A percentile compares a stretch with the other conserved stretches of the same genome.
Evolutionary conservation across 1,140 invertebrate species (phyloP).

Genomic region (Bombus picipes): DNA sequence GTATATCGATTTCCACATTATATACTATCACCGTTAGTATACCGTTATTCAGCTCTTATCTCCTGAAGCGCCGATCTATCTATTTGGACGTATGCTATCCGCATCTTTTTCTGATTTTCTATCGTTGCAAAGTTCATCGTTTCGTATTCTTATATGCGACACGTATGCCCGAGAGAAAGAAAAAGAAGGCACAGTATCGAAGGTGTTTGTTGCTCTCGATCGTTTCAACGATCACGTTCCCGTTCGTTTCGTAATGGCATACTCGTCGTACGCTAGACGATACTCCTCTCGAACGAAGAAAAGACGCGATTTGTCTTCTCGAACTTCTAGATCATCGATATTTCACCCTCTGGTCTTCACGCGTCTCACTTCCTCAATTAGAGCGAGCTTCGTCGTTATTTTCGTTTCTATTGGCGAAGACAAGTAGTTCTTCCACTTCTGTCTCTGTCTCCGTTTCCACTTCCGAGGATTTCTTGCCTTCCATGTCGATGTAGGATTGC

Average conservation of each 20-base stretch:
- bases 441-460: conserved; percentile 56
- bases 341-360: neutral
- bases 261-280: neutral
- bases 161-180: neutral
- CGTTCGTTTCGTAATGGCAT: too few relatives aligned
- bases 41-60: neutral
- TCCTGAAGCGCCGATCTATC: neutral
- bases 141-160: neutral
- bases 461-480: conserved; percentile 66
- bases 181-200: neutral
- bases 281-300: neutral
- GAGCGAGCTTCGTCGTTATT: conserved; percentile 50
- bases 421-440: conserved; percentile 67
- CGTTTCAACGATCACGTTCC: too few relatives aligned
- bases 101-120: neutral
- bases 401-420: conserved; percentile 59
- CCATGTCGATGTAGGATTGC: conserved; percentile 83
- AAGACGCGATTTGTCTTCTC: neutral
- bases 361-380: neutral
- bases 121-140: neutral
- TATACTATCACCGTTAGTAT: neutral
- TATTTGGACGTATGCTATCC: neutral
- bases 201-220: neutral
- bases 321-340: neutral
- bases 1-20: neutral